These are phyloP conservation scores for Meliscaeva auricollis DNA, from an alignment of 2,888 invertebrate species.

Conservation along the genomic window DNA sequence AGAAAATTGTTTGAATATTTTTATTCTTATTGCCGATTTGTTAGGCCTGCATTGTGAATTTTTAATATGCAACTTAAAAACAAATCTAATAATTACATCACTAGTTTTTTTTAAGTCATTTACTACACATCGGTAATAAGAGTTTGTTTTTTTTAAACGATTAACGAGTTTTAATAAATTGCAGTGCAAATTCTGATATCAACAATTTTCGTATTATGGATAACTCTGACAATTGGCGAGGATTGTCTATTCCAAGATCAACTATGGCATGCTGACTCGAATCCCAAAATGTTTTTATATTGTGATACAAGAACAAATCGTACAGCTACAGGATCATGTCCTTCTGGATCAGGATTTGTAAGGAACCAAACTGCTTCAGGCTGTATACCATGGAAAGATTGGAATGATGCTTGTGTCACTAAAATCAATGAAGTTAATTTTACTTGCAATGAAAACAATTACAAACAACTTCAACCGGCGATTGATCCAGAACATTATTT, in stretches of 20 bases:
- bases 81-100: no score
- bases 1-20: no score
- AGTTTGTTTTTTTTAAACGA: no score
- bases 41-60: no score
- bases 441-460: slow-evolving; percentile 49
- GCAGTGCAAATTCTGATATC: background rate
- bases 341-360: slow-evolving; percentile 76
- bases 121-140: no score
- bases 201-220: slow-evolving; percentile 4
- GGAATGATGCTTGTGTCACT: slow-evolving; percentile 44
- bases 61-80: no score
- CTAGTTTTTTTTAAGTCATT: no score
- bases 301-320: slow-evolving; percentile 74
- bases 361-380: slow-evolving; percentile 77
- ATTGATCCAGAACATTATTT: slow-evolving; percentile 75
- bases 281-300: slow-evolving; percentile 77
- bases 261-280: slow-evolving; percentile 72
- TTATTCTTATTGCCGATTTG: no score
- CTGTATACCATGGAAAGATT: slow-evolving; percentile 75
- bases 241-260: slow-evolving; percentile 72
- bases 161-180: no score
- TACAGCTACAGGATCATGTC: slow-evolving; percentile 70
- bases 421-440: slow-evolving; percentile 26
- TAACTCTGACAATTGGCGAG: slow-evolving; percentile 5
- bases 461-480: slow-evolving; percentile 70